These are phyloP conservation scores for Thermophis baileyi DNA, from an alignment of 2,113 vertebrate species.

Conservation along the genomic window DNA sequence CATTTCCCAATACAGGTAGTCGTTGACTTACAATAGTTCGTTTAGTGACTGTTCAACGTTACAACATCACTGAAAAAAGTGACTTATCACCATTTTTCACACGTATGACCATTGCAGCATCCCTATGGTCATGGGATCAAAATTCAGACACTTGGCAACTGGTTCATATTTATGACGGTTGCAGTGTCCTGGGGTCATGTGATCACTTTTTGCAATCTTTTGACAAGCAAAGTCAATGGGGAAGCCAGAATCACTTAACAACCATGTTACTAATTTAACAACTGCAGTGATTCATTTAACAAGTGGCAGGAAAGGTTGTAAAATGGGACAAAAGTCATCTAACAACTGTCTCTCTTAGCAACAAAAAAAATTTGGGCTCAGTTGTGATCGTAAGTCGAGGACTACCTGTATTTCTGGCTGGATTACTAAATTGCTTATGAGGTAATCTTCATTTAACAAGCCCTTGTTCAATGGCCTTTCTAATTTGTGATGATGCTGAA, in stretches of 20 bases:
- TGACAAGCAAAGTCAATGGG: neutral
- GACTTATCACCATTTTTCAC: neutral
- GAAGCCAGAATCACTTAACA: no score
- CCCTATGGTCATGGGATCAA: neutral
- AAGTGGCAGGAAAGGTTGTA: no score
- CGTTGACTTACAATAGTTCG: no score
- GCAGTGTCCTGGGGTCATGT: neutral
- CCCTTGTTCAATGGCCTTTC: neutral
- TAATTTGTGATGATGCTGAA: neutral
- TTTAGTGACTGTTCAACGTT: no score
- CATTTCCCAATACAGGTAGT: neutral
- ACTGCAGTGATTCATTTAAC: no score
- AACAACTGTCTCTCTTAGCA: no score
- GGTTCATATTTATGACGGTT: neutral
- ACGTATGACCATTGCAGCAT: neutral
- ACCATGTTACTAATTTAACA: no score
- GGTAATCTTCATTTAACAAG: neutral
- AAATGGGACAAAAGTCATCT: no score
- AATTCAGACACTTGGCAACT: neutral
- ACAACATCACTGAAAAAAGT: no score
- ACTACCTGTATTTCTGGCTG: neutral
- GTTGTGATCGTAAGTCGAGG: no score
- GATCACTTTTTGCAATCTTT: neutral
- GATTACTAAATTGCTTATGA: neutral
- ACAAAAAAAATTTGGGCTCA: no score